phyloP scores from a whole-genome alignment of 2,888 invertebrate species.

The Platycheirus albimanus region DNA sequence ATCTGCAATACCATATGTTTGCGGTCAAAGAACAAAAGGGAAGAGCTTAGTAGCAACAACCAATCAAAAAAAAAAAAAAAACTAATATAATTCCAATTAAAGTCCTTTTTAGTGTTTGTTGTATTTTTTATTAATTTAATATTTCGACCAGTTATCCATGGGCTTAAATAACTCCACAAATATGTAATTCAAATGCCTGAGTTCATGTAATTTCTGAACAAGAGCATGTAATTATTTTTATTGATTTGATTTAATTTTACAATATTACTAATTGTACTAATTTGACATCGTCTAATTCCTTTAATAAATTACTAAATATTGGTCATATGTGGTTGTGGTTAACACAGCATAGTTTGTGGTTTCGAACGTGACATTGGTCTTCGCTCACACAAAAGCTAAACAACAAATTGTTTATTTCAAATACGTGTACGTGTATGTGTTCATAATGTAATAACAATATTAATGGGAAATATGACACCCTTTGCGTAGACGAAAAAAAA shows the following conservation, averaged over 20 bases:
- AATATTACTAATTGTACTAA: conserved; percentile 69
- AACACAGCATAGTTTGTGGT: conserved; percentile 47
- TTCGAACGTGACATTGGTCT: conserved; percentile 55
- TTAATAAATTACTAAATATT: conserved; percentile 72
- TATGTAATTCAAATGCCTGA: conserved; percentile 41
- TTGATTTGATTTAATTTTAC: conserved; percentile 70
- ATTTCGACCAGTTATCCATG: no score
- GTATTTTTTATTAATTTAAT: not conserved
- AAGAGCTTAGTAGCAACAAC: no score
- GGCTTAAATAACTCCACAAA: conserved; percentile 10
- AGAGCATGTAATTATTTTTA: conserved; percentile 41
- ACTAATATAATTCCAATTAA: conserved; percentile 15
- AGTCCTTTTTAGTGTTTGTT: not conserved
- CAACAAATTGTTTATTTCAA: conserved; percentile 34
- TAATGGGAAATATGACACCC: conserved; percentile 29
- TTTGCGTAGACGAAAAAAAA: not conserved
- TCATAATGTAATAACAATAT: conserved; percentile 18
- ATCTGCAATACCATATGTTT: no score
- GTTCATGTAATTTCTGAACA: conserved; percentile 38
- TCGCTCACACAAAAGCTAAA: conserved; percentile 20
- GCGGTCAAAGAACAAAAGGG: no score
- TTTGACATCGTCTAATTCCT: conserved; percentile 71
- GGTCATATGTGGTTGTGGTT: conserved; percentile 53
- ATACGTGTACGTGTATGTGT: no score
- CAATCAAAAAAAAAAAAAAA: no score